Evolutionary conservation across 2,888 invertebrate genomes (phyloP).

Genomic region (Odontocerum albicorne): DNA sequence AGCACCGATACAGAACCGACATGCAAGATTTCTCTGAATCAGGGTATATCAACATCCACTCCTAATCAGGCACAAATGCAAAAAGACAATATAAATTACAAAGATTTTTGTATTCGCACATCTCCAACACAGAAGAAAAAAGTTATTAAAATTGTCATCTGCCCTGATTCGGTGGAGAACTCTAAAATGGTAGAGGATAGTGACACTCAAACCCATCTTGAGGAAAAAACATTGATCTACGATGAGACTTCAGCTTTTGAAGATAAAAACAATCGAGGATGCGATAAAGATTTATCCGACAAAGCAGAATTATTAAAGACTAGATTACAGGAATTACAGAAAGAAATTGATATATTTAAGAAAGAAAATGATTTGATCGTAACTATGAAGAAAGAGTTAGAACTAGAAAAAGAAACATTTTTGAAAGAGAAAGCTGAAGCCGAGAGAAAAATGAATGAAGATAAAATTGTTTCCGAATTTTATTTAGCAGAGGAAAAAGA

Average conservation of each 20-base stretch:
- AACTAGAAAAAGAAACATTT: slow-evolving; percentile 62
- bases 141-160: slow-evolving; percentile 29
- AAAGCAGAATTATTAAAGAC: slow-evolving; percentile 62
- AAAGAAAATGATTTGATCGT: slow-evolving; percentile 54
- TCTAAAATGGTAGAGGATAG: slow-evolving; percentile 6
- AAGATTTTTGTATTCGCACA: slow-evolving; percentile 25
- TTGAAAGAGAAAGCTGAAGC: slow-evolving; percentile 61
- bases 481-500: slow-evolving; percentile 70
- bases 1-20: slow-evolving; percentile 46
- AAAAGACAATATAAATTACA: slow-evolving; percentile 1
- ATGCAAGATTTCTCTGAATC: slow-evolving; percentile 42
- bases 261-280: slow-evolving; percentile 42
- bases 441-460: slow-evolving; percentile 64
- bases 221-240: slow-evolving; percentile 26
- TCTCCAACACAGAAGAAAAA: slow-evolving; percentile 21
- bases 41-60: slow-evolving; percentile 28
- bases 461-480: slow-evolving; percentile 65
- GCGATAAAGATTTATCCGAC: slow-evolving; percentile 54
- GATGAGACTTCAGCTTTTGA: slow-evolving; percentile 44
- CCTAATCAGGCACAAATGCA: slow-evolving; percentile 20
- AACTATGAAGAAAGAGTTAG: slow-evolving; percentile 62
- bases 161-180: slow-evolving; percentile 3
- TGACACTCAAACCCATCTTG: slow-evolving; percentile 1
- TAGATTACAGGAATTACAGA: slow-evolving; percentile 66
- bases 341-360: slow-evolving; percentile 59